Evolutionary conservation across 2,797 vertebrate species (phyloP).

Genomic region (Cyprinella venusta): DNA sequence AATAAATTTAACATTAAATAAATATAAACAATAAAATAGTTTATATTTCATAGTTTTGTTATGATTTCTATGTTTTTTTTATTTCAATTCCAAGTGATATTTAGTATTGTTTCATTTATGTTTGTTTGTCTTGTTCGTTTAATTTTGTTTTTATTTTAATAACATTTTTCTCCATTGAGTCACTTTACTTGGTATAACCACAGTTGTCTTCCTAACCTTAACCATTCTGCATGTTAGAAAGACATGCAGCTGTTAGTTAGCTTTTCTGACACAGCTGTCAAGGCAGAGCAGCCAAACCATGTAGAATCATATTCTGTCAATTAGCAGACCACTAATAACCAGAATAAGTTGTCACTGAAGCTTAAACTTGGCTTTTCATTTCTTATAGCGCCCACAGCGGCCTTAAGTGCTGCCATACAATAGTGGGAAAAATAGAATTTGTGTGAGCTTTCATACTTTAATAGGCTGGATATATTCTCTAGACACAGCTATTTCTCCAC

Average conservation of each 20-base stretch:
- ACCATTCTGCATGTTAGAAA: background rate
- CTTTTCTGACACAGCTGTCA: conserved; percentile 17
- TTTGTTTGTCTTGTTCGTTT: background rate
- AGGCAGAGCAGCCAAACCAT: background rate
- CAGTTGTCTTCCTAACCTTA: background rate
- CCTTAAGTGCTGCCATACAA: conserved; percentile 28
- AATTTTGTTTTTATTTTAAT: background rate
- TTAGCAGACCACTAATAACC: conserved; percentile 3
- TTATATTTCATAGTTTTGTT: background rate
- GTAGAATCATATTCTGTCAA: conserved; percentile 11
- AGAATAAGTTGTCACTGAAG: conserved; percentile 34
- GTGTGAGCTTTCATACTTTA: conserved; percentile 20
- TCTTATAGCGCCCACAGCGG: background rate
- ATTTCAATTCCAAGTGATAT: background rate
- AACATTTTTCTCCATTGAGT: background rate
- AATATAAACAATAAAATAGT: background rate
- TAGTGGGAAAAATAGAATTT: background rate
- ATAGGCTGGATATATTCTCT: conserved; percentile 3
- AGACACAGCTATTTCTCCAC: background rate
- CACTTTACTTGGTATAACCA: background rate
- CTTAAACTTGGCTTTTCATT: conserved; percentile 39
- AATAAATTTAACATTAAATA: background rate
- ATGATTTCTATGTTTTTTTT: background rate
- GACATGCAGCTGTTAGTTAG: background rate
- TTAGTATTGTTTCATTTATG: background rate